These are phyloP conservation scores for Meiosimyza platycephala DNA, from an alignment of 2,888 invertebrate genomes.

Conservation along the genomic window DNA sequence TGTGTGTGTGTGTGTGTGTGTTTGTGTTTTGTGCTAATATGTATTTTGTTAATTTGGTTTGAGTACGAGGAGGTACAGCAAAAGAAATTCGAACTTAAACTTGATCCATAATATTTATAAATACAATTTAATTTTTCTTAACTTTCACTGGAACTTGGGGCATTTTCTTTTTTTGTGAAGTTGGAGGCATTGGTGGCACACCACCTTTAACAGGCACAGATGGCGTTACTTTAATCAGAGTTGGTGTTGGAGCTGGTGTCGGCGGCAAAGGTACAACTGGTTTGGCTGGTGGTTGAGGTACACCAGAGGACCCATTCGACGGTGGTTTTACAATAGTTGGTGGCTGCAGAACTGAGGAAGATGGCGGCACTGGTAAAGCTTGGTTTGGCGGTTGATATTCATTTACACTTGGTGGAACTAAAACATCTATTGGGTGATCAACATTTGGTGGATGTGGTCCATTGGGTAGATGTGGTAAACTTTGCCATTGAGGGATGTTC, in stretches of 20 bases:
- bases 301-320: slow-evolving; percentile 2
- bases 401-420: not conserved
- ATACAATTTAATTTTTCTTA: slow-evolving; percentile 20
- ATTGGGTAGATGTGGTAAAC: slow-evolving; percentile 5
- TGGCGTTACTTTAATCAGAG: slow-evolving; percentile 37
- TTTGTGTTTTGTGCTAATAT: not conserved
- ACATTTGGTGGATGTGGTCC: slow-evolving; percentile 5
- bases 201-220: slow-evolving; percentile 10
- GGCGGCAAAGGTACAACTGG: slow-evolving; percentile 48
- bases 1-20: slow-evolving; percentile 4
- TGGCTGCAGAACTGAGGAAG: not conserved
- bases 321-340: slow-evolving; percentile 44
- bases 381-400: not conserved
- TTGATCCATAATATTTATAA: too few species aligned
- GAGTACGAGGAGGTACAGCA: not conserved
- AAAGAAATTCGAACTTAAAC: not conserved
- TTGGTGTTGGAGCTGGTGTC: slow-evolving; percentile 51
- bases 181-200: slow-evolving; percentile 15
- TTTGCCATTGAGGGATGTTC: not conserved
- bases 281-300: slow-evolving; percentile 36
- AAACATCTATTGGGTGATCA: not conserved
- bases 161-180: slow-evolving; percentile 39
- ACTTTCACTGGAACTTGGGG: slow-evolving; percentile 18
- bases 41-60: too few species aligned
- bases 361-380: not conserved